phyloP scores from a whole-genome alignment of 2,888 invertebrate species.

The Synergus laeviventris region DNA sequence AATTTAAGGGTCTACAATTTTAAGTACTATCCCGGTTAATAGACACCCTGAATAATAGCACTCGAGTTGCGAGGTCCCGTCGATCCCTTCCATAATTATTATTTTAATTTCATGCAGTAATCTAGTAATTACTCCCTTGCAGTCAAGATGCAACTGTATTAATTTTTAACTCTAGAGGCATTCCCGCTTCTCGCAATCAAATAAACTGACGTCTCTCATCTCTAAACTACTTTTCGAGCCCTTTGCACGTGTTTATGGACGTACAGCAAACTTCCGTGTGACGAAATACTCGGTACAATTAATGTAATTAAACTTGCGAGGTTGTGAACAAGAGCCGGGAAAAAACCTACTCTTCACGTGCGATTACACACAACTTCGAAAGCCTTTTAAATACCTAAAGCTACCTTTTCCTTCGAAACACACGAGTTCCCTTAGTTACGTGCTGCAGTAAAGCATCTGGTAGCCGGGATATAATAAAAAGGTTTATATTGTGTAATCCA shows the following conservation, averaged over 20 bases:
- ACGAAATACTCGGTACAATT: slow-evolving; percentile 44
- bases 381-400: slow-evolving; percentile 27
- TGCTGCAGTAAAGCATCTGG: not conserved
- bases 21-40: no score
- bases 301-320: slow-evolving; percentile 57
- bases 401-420: not conserved
- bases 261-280: not conserved
- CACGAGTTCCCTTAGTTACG: not conserved
- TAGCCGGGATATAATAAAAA: not conserved
- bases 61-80: no score
- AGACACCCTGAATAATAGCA: no score
- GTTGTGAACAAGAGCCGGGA: not conserved
- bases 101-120: not conserved
- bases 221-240: not conserved
- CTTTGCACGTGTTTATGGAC: not conserved
- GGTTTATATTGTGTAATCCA: not conserved
- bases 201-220: not conserved
- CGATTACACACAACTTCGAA: not conserved
- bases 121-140: not conserved
- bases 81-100: no score
- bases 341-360: slow-evolving; percentile 11
- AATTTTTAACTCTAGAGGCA: not conserved
- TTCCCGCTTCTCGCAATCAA: not conserved
- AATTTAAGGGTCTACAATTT: no score
- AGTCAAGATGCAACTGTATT: not conserved